Evolutionary conservation across 2,797 vertebrate species (phyloP).

Genomic region (Sebastes trivittatus): DNA sequence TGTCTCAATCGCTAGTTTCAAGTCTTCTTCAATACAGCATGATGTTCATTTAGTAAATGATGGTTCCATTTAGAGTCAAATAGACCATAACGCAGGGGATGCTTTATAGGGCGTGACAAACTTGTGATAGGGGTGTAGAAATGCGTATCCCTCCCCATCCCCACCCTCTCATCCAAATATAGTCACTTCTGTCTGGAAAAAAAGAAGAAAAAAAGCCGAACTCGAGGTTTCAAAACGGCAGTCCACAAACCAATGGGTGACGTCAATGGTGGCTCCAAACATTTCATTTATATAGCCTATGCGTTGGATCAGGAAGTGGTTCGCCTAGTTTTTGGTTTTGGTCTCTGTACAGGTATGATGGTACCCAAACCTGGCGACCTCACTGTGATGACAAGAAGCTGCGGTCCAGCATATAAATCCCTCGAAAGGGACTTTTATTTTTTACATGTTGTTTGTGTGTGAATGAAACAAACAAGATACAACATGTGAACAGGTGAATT

Average conservation of each 20-base stretch:
- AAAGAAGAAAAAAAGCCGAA: no score
- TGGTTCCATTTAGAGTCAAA: not conserved
- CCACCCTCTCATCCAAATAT: no score
- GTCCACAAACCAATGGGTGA: no score
- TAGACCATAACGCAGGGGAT: not conserved
- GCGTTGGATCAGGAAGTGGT: no score
- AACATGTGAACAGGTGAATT: not conserved
- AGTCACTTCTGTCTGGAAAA: no score
- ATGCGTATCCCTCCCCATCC: not conserved
- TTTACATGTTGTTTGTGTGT: not conserved
- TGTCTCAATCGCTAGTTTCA: accelerated
- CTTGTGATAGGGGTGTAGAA: not conserved
- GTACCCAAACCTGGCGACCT: accelerated
- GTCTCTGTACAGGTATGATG: no score
- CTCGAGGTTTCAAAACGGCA: no score
- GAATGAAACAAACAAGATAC: not conserved
- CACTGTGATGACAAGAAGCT: not conserved
- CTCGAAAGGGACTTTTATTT: not conserved
- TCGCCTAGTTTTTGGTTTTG: no score
- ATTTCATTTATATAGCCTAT: no score
- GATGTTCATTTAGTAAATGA: not conserved
- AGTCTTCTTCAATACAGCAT: not conserved
- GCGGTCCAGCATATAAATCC: not conserved
- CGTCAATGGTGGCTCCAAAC: no score
- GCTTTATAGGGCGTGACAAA: no score